These are phyloP conservation scores for Callinectes sapidus DNA, from an alignment of 2,888 invertebrate genomes.

Conservation along the genomic window DNA sequence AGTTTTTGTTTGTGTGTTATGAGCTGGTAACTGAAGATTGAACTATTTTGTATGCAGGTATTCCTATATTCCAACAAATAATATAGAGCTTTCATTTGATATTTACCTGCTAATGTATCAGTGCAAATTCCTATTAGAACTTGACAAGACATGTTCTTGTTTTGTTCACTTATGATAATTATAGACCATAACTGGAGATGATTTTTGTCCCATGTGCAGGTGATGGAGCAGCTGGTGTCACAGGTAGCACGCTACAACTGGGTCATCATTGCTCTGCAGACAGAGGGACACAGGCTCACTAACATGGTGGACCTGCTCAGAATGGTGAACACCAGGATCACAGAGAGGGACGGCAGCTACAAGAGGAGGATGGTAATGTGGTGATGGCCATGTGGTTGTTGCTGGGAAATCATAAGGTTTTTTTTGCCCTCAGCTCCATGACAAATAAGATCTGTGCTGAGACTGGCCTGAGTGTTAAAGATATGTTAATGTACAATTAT, in stretches of 20 bases:
- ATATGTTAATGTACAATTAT: background rate
- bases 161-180: no score
- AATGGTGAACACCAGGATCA: conserved; percentile 44
- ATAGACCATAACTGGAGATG: background rate
- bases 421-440: no score
- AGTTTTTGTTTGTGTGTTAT: no score
- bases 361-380: conserved; percentile 51
- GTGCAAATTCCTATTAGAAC: no score
- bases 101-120: no score
- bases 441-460: background rate
- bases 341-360: conserved; percentile 31
- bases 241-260: conserved; percentile 56
- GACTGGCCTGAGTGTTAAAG: background rate
- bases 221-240: conserved; percentile 55
- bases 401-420: no score
- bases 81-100: no score
- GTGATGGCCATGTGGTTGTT: no score
- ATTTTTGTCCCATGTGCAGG: background rate
- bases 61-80: no score
- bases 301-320: conserved; percentile 47
- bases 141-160: no score
- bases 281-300: conserved; percentile 44
- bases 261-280: conserved; percentile 52
- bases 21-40: no score
- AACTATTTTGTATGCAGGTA: no score